Base-by-base conservation (phyloP, 2,888 invertebrate species). In the Loripinus fragilis region DNA sequence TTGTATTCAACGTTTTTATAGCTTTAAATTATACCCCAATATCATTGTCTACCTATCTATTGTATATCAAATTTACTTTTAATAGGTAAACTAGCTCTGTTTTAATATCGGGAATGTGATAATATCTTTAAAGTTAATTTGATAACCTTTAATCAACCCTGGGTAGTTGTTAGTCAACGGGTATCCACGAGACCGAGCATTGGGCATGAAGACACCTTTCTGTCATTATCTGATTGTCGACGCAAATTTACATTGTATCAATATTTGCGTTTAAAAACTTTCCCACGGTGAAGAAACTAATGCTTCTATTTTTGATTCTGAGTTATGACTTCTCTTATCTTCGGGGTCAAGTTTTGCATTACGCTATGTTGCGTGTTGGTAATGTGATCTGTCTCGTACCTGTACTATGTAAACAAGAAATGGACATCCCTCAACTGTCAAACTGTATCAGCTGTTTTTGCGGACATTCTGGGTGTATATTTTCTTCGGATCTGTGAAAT, bases 251-350 rank as follows among this genome's bases (percentile, higher is more conserved):
- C 74, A 71, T 75, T 75, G 75, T 81, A 84, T 84, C 81, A 84
- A 84, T 84, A 81, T 81, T 81, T 84, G 74, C 74, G 70, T 64
- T 38, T 75, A 78, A 73, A 80, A 84, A 84, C 84, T 84, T 84
- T 84, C 84, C 84, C 84, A 84, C 84, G 84, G 41, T 84, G 60
- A 45, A 70, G 50, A 71, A 78, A 65, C 75, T 67, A 55, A 35
- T 42, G 67, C 79, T 81, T 74, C 84, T 81, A 81, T 84, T 84
- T 84, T 81, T 77, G 84, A 80, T 83, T 81, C 84, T 73, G 81
- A 81, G 81, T 76, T 81, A 81, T 75, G 81, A 79, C 77, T 80
- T 79, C 48, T 35, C 83, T 78, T 80, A 83, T 83, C 83, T 80
- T 66, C 41, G 33, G 65, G 71, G 80, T 80, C 75, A 78, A 73